Evolutionary conservation across 2,113 vertebrate genomes (phyloP).

Genomic region (Aegotheles bennettii): DNA sequence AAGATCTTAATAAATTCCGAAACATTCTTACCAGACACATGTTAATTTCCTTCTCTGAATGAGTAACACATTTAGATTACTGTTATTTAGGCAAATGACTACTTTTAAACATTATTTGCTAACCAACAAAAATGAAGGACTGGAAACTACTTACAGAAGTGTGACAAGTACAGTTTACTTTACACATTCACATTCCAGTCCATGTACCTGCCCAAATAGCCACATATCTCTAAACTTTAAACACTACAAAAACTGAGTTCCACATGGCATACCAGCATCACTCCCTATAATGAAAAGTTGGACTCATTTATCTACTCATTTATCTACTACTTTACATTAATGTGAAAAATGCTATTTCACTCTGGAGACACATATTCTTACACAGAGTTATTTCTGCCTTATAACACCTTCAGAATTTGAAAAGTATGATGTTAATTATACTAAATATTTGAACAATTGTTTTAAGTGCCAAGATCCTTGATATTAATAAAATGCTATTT

Average conservation of each 20-base stretch:
- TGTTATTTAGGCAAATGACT: background rate
- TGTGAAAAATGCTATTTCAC: background rate
- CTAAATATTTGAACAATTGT: background rate
- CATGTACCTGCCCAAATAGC: fast-evolving
- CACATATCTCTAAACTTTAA: background rate
- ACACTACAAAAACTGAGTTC: background rate
- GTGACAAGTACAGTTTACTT: background rate
- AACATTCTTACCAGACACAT: background rate
- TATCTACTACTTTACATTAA: background rate
- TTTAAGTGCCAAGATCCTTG: background rate
- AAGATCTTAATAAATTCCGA: background rate
- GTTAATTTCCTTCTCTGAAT: background rate
- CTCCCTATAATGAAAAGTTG: background rate
- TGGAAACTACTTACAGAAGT: background rate
- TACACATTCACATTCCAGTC: no score
- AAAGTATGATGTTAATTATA: background rate
- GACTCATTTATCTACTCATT: background rate
- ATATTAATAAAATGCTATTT: background rate
- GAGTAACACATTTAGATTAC: background rate
- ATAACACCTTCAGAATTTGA: background rate
- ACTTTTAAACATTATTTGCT: background rate
- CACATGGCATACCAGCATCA: background rate
- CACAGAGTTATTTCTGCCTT: background rate
- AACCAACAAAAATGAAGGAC: background rate
- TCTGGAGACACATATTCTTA: background rate